Base-by-base conservation (phyloP, 2,797 vertebrate species). In the Acipenser ruthenus region DNA sequence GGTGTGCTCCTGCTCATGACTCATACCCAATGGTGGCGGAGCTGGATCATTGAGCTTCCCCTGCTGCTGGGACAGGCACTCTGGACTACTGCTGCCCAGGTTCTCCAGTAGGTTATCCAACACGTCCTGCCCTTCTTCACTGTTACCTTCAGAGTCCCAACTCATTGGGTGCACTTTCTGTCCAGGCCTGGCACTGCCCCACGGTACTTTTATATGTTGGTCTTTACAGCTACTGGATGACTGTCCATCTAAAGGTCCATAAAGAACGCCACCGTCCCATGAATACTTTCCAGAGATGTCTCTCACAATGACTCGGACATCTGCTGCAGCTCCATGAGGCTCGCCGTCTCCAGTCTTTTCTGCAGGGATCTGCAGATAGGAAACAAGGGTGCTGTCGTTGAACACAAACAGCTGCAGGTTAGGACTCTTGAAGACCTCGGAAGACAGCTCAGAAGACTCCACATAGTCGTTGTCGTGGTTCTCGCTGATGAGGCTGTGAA, bases 221-320 rank as follows among this genome's bases (percentile, higher is more conserved):
- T 63, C 7, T 1, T 73, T 68, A 7, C 49, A 60, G 6, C 6
- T 73, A 66, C 53, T 69, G 0, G 73, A 61, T 18, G 74, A 50
- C 63, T 66, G 68, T 68, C 77, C 86, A 50, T 90, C 83, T 65
- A 87, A 65, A 15, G 89, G 90, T 51, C 91, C 92, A 48, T 96
- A 95, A n/a, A 98, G 84, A 64, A 97, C 81, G 0, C 80, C 83
- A 49, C 93, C 91, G 37, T 99, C 95, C 97, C 97, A 99, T 0
- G 96, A 96, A 80, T 99, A 97, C 73, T 99, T 99, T 74, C 97
- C 97, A 5, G 97, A 99, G 82, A 99, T 96, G 76, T 99, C 97
- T 51, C 97, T 83, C 65, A 98, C 91, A 9, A 99, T 98, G 56
- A 98, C 86, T 2, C 97, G 89, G 15, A 99, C 93, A 4, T 95